A percentile compares a stretch with the other conserved stretches of the same genome.
These are phyloP conservation scores for Puffinus mauretanicus DNA, from an alignment of 2,113 vertebrate species.

Conservation along the genomic window DNA sequence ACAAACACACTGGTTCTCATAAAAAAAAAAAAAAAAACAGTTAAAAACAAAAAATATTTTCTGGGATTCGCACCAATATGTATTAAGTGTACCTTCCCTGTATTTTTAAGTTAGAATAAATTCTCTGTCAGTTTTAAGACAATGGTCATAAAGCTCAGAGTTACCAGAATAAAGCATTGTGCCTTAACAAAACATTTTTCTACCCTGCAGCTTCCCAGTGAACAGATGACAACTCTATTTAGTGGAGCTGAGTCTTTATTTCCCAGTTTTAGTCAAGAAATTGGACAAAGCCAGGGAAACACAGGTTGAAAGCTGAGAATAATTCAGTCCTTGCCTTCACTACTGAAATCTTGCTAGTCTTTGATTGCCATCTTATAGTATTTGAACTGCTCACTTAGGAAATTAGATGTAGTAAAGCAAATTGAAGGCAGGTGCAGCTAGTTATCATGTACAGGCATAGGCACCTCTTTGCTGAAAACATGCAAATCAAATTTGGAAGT, in stretches of 20 bases:
- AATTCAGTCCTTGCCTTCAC: not conserved
- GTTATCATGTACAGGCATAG: not conserved
- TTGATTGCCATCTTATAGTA: not conserved
- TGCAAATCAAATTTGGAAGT: conserved; percentile 55
- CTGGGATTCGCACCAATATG: not conserved
- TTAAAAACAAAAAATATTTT: not conserved
- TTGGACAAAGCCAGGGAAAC: not conserved
- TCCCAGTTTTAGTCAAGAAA: not conserved
- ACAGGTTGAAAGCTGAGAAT: not conserved
- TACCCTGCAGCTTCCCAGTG: not conserved
- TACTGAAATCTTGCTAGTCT: not conserved
- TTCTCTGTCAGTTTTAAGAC: not conserved
- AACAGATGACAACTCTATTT: conserved; percentile 1
- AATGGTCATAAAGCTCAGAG: not conserved
- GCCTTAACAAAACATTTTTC: not conserved
- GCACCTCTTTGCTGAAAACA: conserved; percentile 21
- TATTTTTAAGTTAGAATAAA: not conserved
- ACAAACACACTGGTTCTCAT: not conserved
- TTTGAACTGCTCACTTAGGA: conserved; percentile 14
- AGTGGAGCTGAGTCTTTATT: not conserved
- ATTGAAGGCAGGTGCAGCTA: conserved; percentile 45
- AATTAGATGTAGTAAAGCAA: conserved; percentile 47
- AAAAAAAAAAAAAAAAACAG: not conserved
- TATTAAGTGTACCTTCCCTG: not conserved
- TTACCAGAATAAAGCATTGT: conserved; percentile 8